Evolutionary conservation across 2,113 vertebrate genomes (phyloP), one percentile per base, ranked within the genome.

Genomic region (Collichthys lucidus): DNA sequence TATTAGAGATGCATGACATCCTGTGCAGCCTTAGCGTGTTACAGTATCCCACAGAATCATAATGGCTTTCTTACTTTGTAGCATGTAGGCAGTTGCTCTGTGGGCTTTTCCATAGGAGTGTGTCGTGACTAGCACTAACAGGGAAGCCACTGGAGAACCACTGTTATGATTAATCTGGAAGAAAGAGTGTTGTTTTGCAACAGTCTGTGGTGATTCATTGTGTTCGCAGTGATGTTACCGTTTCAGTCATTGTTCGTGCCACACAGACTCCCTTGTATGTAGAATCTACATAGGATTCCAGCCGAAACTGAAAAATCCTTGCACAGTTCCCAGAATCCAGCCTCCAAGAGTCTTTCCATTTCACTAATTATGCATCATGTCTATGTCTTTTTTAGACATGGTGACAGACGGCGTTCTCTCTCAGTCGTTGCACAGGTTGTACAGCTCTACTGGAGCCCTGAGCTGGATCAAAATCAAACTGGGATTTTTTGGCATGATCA

Each of bases 101-200:
- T 90, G 70, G 57, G 84, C 40, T 79, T 77, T 90, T 81, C 72
- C 52, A 69, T 44, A 62, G 60, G 79, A 80, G 81, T 69, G 73
- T 60, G 87, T 88, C 86, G 89, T 92, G 92, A 92, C 92, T 91
- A 80, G 78, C 76, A 40, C 81, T 64, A 85, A 80, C 82, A 77
- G 85, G 78, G 90, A 87, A 89, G 77, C 76, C 86, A 89, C 77
- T 67, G 77, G 87, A 79, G 79, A 68, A 74, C 74, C 50, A 73
- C 88, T 75, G 79, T 82, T 67, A 86, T 79, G 90, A 93, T 89
- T 87, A 83, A 89, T 89, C 86, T 87, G 64, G 74, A 87, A 84
- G 91, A 89, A 83, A 62, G 62, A 81, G 63, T 71, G 24, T 81
- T 85, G 50, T 62, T 87, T 86, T 87, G 67, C 52, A 29, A 80